Evolutionary conservation across 2,113 vertebrate genomes (phyloP), one percentile per base, ranked within the genome.

Genomic region (Neodon shergylaensis): DNA sequence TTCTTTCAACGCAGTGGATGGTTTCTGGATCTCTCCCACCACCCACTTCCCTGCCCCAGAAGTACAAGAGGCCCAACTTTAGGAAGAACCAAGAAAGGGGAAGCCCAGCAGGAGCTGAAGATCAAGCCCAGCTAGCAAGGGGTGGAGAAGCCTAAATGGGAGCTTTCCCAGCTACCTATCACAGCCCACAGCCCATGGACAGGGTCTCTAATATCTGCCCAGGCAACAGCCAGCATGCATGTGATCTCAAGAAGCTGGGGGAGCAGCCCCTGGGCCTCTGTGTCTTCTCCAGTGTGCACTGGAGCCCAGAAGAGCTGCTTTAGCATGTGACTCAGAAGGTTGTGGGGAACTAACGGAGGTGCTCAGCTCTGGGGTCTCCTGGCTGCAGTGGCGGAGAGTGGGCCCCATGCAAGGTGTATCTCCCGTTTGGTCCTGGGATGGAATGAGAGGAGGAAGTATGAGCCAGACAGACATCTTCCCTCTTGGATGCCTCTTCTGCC

Each of bases 1-100:
- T 92, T 73, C 65, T 96, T 92, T 96, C 87, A 92, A 77, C 81
- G 66, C 61, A 81, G 74, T 39, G 44, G 94, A 73, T 42, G 24
- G n/a, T 54, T 68, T 81, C 93, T 82, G 79, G 66, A 78, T 93
- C 72, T 72, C 89, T 91, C 74, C 63, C n/a, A 70, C 65, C 73
- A 72, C 84, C 79, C 49, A 22, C 78, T 82, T 76, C 72, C 74
- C 54, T 66, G 63, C 39, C 83, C 87, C 39, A 44, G 90, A 74
- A 79, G 49, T 61, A 24, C 63, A 74, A 52, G 90, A 95, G 90
- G 70, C 82, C 89, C 24, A 9, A 49, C 61, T 74, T 66, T 70
- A 77, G 63, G 63, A 44, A 77, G 91, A 92, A 16, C 31, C 26
- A 24, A 68, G 52, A 36, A 68, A 49, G 49, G 47, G 72, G 33